Conservation (phyloP, 2,888 invertebrate species). For the Macaria liturata region DNA sequence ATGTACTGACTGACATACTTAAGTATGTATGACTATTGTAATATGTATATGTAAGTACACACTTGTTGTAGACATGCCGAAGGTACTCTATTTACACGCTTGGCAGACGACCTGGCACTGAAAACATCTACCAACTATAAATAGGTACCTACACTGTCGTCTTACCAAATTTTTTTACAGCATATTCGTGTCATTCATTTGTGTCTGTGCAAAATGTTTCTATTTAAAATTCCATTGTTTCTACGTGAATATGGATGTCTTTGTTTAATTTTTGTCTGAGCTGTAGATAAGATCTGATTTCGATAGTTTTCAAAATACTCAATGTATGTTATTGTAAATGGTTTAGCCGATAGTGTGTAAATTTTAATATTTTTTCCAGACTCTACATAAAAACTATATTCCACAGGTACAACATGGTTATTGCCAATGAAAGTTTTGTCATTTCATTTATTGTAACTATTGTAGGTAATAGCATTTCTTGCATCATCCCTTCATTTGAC, state of each 20-base stretch:
- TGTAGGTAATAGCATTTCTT: too few relatives aligned
- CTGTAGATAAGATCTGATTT: too few relatives aligned
- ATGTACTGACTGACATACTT: constrained; percentile 28
- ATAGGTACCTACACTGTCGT: constrained; percentile 30
- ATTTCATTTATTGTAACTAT: too few relatives aligned
- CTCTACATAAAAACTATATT: too few relatives aligned
- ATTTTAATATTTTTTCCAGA: too few relatives aligned
- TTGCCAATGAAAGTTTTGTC: too few relatives aligned
- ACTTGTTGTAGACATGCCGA: constrained; percentile 28
- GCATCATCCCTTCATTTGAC: not conserved
- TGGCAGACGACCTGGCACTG: constrained; percentile 51
- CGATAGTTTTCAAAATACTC: too few relatives aligned
- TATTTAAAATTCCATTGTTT: constrained; percentile 3
- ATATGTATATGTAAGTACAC: constrained; percentile 17
- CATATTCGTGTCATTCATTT: constrained; percentile 11
- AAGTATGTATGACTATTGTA: too few relatives aligned
- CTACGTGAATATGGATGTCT: not conserved
- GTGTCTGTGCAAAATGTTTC: constrained; percentile 6
- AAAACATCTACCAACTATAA: constrained; percentile 40
- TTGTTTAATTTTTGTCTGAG: too few relatives aligned
- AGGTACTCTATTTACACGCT: constrained; percentile 47
- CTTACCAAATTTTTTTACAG: constrained; percentile 31
- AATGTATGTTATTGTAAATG: too few relatives aligned
- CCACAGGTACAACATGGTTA: too few relatives aligned
- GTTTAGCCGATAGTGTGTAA: too few relatives aligned